Conservation (phyloP, 2,113 vertebrate species). For the Ceuthmochares aereus region DNA sequence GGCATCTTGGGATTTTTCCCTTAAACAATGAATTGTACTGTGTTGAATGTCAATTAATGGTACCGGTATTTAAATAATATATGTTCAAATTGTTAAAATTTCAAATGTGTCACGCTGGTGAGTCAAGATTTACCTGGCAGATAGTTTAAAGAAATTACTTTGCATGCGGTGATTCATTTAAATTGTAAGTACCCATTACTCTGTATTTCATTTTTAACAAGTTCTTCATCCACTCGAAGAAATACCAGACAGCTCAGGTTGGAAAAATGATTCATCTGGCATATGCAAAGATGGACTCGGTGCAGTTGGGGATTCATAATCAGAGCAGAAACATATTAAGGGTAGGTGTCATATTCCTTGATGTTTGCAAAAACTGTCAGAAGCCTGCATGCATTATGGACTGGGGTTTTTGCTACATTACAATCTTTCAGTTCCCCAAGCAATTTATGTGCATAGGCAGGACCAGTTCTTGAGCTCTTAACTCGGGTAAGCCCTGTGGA, state of each 20-base stretch:
- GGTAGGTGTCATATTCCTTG: slow-evolving; percentile 51
- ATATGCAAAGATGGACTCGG: slow-evolving; percentile 27
- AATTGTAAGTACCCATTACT: slow-evolving; percentile 60
- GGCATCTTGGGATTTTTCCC: neutral
- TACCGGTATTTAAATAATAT: slow-evolving; percentile 39
- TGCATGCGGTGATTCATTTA: slow-evolving; percentile 51
- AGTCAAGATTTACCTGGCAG: slow-evolving; percentile 53
- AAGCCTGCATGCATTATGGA: slow-evolving; percentile 47
- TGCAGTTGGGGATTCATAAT: slow-evolving; percentile 48
- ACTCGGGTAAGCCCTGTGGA: slow-evolving; percentile 30
- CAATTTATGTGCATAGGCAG: slow-evolving; percentile 66
- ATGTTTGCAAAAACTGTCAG: slow-evolving; percentile 66
- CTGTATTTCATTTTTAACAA: slow-evolving; percentile 65
- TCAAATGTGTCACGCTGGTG: slow-evolving; percentile 9
- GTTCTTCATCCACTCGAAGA: slow-evolving; percentile 46
- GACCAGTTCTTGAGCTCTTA: slow-evolving; percentile 33
- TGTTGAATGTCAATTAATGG: slow-evolving; percentile 36
- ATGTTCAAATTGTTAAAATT: slow-evolving; percentile 45
- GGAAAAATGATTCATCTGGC: slow-evolving; percentile 42
- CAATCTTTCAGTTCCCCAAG: slow-evolving; percentile 39
- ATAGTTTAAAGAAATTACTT: slow-evolving; percentile 57
- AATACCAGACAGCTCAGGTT: slow-evolving; percentile 37
- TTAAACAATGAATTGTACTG: neutral
- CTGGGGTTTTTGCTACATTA: slow-evolving; percentile 20
- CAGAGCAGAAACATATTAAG: slow-evolving; percentile 49